Evolutionary conservation across 2,888 invertebrate genomes (phyloP).

Genomic region (Drosophila suboccidentalis): DNA sequence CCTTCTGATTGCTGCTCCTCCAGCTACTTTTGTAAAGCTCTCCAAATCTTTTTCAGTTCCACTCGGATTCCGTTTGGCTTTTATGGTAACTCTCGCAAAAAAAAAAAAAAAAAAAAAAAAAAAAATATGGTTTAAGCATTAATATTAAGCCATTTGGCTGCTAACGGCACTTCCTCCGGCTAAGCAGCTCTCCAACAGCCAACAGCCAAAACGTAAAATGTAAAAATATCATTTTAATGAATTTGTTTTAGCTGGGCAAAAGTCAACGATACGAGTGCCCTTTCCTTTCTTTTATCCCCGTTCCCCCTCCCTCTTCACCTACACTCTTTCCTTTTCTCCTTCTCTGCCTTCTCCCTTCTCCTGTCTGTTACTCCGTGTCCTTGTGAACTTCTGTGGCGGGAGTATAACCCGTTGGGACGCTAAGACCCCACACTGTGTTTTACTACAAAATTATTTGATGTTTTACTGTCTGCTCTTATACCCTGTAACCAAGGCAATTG

Average conservation of each 20-base stretch:
- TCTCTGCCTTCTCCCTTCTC: background rate
- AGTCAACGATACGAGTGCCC: constrained; percentile 37
- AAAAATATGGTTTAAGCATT: constrained; percentile 19
- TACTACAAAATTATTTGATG: constrained; percentile 44
- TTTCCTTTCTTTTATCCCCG: background rate
- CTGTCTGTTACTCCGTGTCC: background rate
- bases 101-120: background rate
- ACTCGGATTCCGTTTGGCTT: constrained; percentile 14
- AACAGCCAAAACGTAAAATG: constrained; percentile 24
- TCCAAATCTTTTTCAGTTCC: constrained; percentile 22
- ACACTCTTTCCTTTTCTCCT: background rate
- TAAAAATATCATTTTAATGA: constrained; percentile 62
- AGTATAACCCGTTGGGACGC: constrained; percentile 17
- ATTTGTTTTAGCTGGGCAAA: constrained; percentile 52
- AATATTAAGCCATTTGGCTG: constrained; percentile 35
- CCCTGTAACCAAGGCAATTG: background rate
- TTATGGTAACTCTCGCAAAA: constrained; percentile 1
- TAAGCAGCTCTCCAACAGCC: constrained; percentile 24
- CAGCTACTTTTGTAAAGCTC: constrained; percentile 3
- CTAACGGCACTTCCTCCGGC: constrained; percentile 24
- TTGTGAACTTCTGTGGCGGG: constrained; percentile 12
- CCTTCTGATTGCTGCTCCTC: constrained; percentile 2
- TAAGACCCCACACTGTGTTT: constrained; percentile 11
- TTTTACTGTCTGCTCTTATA: constrained; percentile 34
- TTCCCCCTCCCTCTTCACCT: background rate